Conservation (phyloP, 2,113 vertebrate species). For the Phalacrocorax carbo region DNA sequence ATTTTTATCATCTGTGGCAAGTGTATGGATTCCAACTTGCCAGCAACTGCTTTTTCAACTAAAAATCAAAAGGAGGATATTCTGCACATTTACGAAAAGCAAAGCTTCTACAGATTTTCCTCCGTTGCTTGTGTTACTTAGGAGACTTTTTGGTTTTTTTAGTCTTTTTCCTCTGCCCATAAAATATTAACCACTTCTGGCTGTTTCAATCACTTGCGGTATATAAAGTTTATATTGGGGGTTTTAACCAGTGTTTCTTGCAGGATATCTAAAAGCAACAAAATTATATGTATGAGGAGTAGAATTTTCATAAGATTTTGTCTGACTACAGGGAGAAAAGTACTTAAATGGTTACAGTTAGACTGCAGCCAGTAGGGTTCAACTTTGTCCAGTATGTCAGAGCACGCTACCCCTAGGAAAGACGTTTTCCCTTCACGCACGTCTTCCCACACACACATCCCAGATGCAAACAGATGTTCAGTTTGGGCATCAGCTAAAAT, state of each 20-base stretch:
- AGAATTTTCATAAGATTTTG: neutral
- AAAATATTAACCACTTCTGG: neutral
- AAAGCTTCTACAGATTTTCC: neutral
- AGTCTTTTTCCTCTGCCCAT: neutral
- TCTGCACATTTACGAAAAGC: neutral
- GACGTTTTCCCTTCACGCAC: neutral
- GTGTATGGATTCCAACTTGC: neutral
- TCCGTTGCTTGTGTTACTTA: neutral
- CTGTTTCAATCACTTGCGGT: neutral
- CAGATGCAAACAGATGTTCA: neutral
- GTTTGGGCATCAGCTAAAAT: neutral
- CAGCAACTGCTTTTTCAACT: neutral
- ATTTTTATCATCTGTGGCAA: neutral
- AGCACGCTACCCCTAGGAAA: neutral
- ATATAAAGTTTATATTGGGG: neutral
- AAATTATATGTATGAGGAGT: neutral
- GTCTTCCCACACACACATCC: neutral
- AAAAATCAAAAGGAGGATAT: neutral
- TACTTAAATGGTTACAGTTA: neutral
- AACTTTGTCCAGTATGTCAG: neutral
- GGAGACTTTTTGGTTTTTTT: neutral
- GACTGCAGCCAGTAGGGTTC: neutral
- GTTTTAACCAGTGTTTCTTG: neutral
- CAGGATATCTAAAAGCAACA: neutral
- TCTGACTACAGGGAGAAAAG: neutral